Evolutionary conservation across 2,797 vertebrate species (phyloP), one percentile per base, ranked within the genome.

Genomic region (Channa striata): DNA sequence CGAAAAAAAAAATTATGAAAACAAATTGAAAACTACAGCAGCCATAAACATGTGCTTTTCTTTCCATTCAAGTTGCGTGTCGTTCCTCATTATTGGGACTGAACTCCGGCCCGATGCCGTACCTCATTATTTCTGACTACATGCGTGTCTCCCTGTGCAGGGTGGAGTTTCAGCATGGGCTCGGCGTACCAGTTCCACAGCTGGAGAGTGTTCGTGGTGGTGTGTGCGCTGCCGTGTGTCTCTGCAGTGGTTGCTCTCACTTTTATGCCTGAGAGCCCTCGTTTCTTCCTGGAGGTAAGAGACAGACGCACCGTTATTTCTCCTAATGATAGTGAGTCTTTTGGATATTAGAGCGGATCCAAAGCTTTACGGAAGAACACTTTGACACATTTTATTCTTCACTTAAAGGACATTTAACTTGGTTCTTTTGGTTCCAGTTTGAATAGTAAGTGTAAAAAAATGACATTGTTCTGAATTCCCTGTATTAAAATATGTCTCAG

Each of bases 141-240:
- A 12, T 57, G 9, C 40, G 33, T 64, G 11, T 53, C 36, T 20
- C 71, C 30, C n/a, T 61, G 36, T 69, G 40, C 84, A 99, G 97
- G 97, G 23, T 99, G 97, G 97, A 99, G 97, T 84, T 99, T 99
- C 93, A 99, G 97, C 93, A 99, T 99, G 97, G 97, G 97, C 0
- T 99, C 97, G 1, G 97, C 97, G 54, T 99, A 99, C 92, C 97
- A 99, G 93, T 99, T 99, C 88, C 97, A 99, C 92, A 99, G 97
- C 73, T 99, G 97, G 97, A 88, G 97, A 59, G 97, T 99, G 68
- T 99, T 99, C 16, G 97, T 99, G 91, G 95, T 99, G 13, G 97
- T 99, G 83, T 99, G 97, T 0, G 97, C 97, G 0, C 93, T 99
- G 62, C 97, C 97, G 1, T 98, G 97, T 4, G 96, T 98, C 81